Evolutionary conservation across 2,797 vertebrate genomes (phyloP), one percentile per base, ranked within the genome.

Genomic region (Poecilia velifera): DNA sequence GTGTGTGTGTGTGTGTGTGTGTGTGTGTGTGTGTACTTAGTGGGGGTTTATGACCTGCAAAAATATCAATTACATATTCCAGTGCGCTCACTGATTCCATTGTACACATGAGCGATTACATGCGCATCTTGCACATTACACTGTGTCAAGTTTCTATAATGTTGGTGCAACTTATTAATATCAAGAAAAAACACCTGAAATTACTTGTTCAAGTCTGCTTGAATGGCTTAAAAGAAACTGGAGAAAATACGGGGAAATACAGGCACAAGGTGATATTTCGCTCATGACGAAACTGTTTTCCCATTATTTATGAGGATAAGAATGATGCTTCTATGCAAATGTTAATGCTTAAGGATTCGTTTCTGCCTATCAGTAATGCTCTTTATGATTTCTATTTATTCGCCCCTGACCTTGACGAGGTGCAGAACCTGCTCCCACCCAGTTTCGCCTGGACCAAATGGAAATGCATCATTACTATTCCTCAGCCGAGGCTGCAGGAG

Each of bases 401-500:
- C n/a, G 34, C 73, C 77, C 76, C 76, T 90, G 90, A 92, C 90
- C 92, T 92, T 93, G 92, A 86, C 82, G 51, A 85, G 84, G 82
- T 64, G 62, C 66, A 76, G 28, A 79, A 81, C 76, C 49, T 1
- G 41, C 71, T 83, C 81, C 57, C 77, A 80, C 80, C 68, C 76
- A 80, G 75, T 83, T 82, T 87, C 73, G 64, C 55, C 14, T 70
- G 62, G 81, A 87, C 80, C 39, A 81, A 89, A 93, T 90, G 86
- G 80, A 94, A 91, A 93, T 88, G 45, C 83, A 77, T 86, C 76
- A 92, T 94, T 91, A 80, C 80, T 90, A 89, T 89, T 93, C 90
- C 72, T 71, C 77, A 47, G 80, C 41, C 0, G 22, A 82, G 81
- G 74, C 84, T 28, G 62, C 83, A 73, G 82, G 79, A 84, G 88